Evolutionary conservation across 2,888 invertebrate genomes (phyloP).

Genomic region (Epistrophe grossulariae): DNA sequence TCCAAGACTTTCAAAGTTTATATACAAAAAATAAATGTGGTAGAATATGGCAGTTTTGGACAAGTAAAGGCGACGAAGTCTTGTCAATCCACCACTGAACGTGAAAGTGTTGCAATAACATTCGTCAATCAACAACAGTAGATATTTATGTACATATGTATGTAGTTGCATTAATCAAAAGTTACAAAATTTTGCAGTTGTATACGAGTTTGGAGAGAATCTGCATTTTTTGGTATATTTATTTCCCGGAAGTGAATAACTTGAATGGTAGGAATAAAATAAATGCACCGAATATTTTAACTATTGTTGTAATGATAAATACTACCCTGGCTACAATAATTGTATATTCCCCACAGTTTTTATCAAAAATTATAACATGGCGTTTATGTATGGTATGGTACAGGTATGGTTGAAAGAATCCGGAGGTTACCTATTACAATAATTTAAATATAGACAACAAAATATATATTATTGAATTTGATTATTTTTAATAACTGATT

Average conservation of each 20-base stretch:
- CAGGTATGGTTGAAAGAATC: not conserved
- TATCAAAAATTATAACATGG: not conserved
- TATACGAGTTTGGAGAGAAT: not conserved
- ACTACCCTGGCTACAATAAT: not conserved
- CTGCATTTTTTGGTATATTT: conserved; percentile 2
- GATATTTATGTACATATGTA: too few species aligned
- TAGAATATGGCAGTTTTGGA: too few species aligned
- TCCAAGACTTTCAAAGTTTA: too few species aligned
- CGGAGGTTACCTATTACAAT: not conserved
- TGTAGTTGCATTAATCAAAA: conserved; percentile 23
- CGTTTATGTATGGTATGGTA: not conserved
- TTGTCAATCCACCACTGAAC: not conserved
- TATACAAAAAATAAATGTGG: too few species aligned
- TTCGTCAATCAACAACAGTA: not conserved
- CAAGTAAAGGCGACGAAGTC: not conserved
- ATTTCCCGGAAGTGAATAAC: conserved; percentile 4
- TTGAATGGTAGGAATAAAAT: conserved; percentile 1
- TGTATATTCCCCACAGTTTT: not conserved
- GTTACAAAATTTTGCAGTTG: not conserved
- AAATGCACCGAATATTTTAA: conserved; percentile 15
- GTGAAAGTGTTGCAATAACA: not conserved
- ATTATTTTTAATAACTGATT: too few species aligned
- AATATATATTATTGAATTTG: not conserved
- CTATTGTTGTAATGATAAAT: not conserved
- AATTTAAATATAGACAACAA: too few species aligned